Conservation (phyloP, 2,797 vertebrate species). For the Kryptolebias ocellatus region DNA sequence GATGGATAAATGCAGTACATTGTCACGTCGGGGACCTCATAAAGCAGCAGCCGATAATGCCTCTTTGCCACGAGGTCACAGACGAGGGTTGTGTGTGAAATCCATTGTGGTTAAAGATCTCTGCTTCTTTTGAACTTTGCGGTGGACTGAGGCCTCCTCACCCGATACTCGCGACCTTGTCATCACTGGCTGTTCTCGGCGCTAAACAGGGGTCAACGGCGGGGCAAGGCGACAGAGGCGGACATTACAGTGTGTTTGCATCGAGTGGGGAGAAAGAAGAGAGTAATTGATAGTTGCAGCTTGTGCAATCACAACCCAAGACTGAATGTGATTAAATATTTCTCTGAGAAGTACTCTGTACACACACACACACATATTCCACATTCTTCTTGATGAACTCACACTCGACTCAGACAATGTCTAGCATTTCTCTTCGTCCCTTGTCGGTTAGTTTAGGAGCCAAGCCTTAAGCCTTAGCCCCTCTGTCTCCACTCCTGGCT, state of each 20-base stretch:
- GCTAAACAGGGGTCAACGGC: slow-evolving; percentile 67
- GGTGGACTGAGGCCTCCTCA: slow-evolving; percentile 32
- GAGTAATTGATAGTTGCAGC: slow-evolving; percentile 36
- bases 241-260: slow-evolving; percentile 31
- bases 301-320: too few relatives aligned
- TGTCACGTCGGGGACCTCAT: slow-evolving; percentile 66
- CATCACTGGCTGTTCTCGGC: slow-evolving; percentile 47
- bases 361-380: slow-evolving; percentile 48
- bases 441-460: slow-evolving; percentile 59
- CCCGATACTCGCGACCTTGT: slow-evolving; percentile 63
- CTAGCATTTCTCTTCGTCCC: slow-evolving; percentile 41
- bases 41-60: slow-evolving; percentile 76
- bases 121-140: slow-evolving; percentile 39
- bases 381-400: slow-evolving; percentile 68
- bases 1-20: slow-evolving; percentile 51
- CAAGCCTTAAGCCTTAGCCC: slow-evolving; percentile 70
- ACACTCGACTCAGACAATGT: slow-evolving; percentile 62
- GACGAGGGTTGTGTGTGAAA: slow-evolving; percentile 58
- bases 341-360: slow-evolving; percentile 31
- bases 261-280: slow-evolving; percentile 21
- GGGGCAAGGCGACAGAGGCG: slow-evolving; percentile 41
- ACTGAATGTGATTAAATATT: background rate
- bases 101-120: slow-evolving; percentile 64
- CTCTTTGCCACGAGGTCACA: slow-evolving; percentile 54
- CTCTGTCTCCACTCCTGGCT: slow-evolving; percentile 68